phyloP scores from a whole-genome alignment of 2,797 vertebrate species.

The Avahi laniger region DNA sequence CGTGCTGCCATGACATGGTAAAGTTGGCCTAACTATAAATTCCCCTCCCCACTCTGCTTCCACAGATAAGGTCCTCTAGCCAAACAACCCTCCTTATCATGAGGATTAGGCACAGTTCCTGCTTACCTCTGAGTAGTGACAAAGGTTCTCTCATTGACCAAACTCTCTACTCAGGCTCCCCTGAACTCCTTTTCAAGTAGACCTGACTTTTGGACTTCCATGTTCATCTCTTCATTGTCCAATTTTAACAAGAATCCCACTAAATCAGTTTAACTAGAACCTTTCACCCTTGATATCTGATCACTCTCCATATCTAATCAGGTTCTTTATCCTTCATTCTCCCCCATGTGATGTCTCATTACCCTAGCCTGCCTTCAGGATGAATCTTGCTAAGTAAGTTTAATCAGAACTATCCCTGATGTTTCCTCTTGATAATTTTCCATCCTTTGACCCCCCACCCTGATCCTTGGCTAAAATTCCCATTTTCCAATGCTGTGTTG shows the following conservation, averaged over 20 bases:
- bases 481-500: background rate
- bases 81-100: background rate
- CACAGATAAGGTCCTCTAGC: background rate
- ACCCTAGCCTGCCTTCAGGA: background rate
- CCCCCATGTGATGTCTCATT: background rate
- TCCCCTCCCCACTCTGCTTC: background rate
- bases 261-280: background rate
- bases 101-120: background rate
- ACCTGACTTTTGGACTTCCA: background rate
- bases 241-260: background rate
- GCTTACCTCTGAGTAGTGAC: background rate
- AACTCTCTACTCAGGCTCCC: background rate
- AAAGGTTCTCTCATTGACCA: background rate
- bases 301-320: background rate
- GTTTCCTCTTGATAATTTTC: background rate
- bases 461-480: background rate
- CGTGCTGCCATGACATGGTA: background rate
- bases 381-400: background rate
- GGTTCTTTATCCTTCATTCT: background rate
- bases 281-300: background rate
- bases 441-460: background rate
- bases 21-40: background rate
- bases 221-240: background rate
- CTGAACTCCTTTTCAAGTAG: background rate
- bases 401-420: background rate